Base-by-base conservation (phyloP, 1,140 invertebrate species). In the Bombus superbus region DNA sequence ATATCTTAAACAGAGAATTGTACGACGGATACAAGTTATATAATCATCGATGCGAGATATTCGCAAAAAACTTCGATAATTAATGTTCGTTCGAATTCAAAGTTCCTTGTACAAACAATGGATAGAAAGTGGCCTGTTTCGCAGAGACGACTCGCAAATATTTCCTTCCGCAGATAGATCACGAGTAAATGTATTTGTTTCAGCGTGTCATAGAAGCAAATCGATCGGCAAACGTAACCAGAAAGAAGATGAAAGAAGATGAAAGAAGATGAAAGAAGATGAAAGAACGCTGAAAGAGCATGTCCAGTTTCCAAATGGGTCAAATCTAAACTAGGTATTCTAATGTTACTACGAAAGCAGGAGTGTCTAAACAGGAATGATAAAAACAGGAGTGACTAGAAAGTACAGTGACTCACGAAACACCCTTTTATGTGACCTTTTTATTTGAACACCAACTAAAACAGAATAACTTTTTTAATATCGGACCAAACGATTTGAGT, bases 291-390 rank as follows among this genome's bases (percentile, higher is more conserved):
- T 89, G 40, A 38, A 83, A 71, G 40, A 77, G 32, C 47, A 74
- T 44, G 71, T 79, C 40, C 68, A 87, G 72, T 40, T 64, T 57
- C 42, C 40, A 75, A 83, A 78, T 75, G 57, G 79, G 75, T 66
- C 53, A 22, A 83, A 35, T 57, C 88, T 62, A 88, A 90, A 74
- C 89, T 76, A 89, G 66, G 35, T 83, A 32, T 72, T 83, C 92
- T 93, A 93, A 91, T 81, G 88, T 89, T 88, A 88, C 92, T 93
- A 93, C 92, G 68, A 38, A 91, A 91, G 92, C 91, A 53, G 18
- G 18, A 53, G 74, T 89, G 81, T 74, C 75, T 15, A 66, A 35
- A 35, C 6, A 35, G 40, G 10, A 25, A 18, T 8, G 15, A 38
- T 8, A 18, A 85, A 73, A 80, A 79, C 11, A 83, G 57, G 47